Base-by-base conservation (phyloP, 2,888 invertebrate genomes). In the Ochropleura plecta region DNA sequence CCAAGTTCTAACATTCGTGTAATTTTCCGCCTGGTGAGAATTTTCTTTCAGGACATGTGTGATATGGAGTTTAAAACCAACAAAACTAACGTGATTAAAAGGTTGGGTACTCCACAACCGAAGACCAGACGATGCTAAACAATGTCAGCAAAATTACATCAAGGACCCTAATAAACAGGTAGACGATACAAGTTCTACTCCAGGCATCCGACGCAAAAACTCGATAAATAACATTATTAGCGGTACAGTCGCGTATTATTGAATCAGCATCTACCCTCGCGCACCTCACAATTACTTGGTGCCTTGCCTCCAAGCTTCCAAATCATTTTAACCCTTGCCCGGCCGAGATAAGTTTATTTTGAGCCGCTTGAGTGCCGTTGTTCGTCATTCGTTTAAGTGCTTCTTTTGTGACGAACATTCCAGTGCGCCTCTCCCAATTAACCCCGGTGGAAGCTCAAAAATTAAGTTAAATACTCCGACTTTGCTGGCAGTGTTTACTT, bases 401-500 rank as follows among this genome's bases (percentile, higher is more conserved):
- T 96, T 96, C 96, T 96, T 96, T 96, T 96, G 95, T 96, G 95
- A 93, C 93, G 93, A 91, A 91, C 93, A 95, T 95, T 95, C 93
- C 94, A 92, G 91, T 93, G 91, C 92, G 93, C 93, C 93, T 92
- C 93, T 92, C 87, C 91, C 95, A 96, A 96, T 96, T 96, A 96
- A 94, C 93, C 91, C 91, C 89, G 91, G 90, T 95, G 93, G 93
- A 92, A 93, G 95, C 94, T 92, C 96, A 96, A 96, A 96, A 96
- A 96, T 96, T 96, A 96, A 96, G 96, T 96, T 96, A 96, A 95
- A 96, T 94, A 93, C 93, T 92, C 92, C 90, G 93, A 95, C 94
- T 94, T 94, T 93, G 92, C 88, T 86, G 85, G 84, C 91, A 82
- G 92, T 95, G 94, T 96, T 96, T 96, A 92, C 94, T 94, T 95